A percentile compares a stretch with the other conserved stretches of the same genome.
These are phyloP conservation scores for Ibycter americanus DNA, from an alignment of 2,797 vertebrate species.

Conservation along the genomic window DNA sequence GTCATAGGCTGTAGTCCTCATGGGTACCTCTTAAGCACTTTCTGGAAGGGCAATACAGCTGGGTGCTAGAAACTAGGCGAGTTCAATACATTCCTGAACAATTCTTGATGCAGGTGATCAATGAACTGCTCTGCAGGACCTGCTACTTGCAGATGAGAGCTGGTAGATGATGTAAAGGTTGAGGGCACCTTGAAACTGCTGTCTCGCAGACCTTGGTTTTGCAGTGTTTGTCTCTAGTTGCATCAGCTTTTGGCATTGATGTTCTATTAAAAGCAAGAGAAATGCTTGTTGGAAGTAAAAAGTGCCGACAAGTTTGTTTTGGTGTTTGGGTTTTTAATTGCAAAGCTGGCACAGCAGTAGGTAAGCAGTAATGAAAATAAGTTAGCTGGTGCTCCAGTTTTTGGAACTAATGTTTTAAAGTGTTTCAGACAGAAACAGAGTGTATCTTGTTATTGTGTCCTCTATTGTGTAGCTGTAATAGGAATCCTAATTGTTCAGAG, in stretches of 20 bases:
- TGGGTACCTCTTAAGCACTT: neutral
- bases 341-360: slow-evolving; percentile 16
- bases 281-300: slow-evolving; percentile 4
- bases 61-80: neutral
- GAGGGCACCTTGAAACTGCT: slow-evolving; percentile 15
- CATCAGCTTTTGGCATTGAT: slow-evolving; percentile 10
- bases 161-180: neutral
- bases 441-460: neutral
- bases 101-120: neutral
- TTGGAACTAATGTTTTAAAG: neutral
- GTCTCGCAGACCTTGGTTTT: neutral
- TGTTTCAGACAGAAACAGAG: neutral
- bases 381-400: neutral
- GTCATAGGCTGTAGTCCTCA: neutral
- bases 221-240: neutral
- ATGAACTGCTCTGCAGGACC: neutral
- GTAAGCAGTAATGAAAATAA: neutral
- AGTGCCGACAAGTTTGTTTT: neutral
- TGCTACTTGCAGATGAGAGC: neutral
- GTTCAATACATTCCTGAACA: neutral
- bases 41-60: neutral
- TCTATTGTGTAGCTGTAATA: neutral
- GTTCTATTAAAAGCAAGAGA: neutral
- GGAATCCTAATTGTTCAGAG: neutral
- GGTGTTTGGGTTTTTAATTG: neutral